Evolutionary conservation across 2,113 vertebrate species (phyloP), one percentile per base, ranked within the genome.

Genomic region (Taxidea taxus): DNA sequence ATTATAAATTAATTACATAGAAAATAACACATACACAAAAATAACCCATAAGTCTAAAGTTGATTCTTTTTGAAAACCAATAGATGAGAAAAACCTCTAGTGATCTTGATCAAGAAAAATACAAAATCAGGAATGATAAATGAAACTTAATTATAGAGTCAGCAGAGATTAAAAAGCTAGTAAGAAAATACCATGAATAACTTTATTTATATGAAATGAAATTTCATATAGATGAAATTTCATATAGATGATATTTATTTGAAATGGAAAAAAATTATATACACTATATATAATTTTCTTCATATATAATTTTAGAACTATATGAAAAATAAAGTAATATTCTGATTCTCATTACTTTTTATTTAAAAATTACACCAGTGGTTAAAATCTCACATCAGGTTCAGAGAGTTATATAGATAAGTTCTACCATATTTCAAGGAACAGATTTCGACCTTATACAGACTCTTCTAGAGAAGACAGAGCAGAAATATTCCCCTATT

Each of bases 41-140:
- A 87, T 78, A 82, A 83, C 70, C 39, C 64, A 89, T 21, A 86
- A 39, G 62, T 54, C 23, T n/a, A 74, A 88, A 95, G 34, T 31
- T 82, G 78, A 64, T 31, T 85, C 11, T 60, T 87, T 75, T 49
- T 23, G 7, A 95, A 75, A 16, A 83, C 27, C 54, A 94, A 70
- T 20, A 54, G 7, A 47, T 75, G 31, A 91, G 42, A 87, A 91
- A 92, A 95, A 62, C 2, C 39, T 95, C 34, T 37, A 84, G 23
- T 75, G 29, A 85, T 16, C 49, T 80, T 92, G 23, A 82, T 78
- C 44, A 81, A 75, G 39, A 3, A 85, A 95, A 85, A 91, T 23
- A 62, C 2, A 87, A 95, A 92, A 87, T 90, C n/a, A 95, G 37
- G 4, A 95, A n/a, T 62, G n/a, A 93, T 77, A 80, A 95, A 37